Conservation (phyloP, 2,888 invertebrate species). For the Drosophila parthenogenetica region DNA sequence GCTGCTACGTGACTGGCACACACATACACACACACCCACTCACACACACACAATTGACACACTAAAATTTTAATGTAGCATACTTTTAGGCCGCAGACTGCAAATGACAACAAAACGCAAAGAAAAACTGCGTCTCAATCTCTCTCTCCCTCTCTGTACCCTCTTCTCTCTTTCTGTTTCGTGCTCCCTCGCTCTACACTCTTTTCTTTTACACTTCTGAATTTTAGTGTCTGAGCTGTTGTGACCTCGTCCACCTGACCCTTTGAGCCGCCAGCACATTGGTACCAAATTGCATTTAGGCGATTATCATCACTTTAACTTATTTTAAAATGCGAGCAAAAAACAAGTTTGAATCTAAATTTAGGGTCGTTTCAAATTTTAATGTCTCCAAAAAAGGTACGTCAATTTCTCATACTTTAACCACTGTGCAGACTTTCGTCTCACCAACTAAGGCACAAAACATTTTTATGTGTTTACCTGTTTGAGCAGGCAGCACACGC, state of each 20-base stretch:
- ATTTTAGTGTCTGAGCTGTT: slow-evolving; percentile 69
- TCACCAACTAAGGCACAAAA: slow-evolving; percentile 45
- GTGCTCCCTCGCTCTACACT: neutral
- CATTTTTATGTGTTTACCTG: slow-evolving; percentile 77
- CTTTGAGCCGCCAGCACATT: slow-evolving; percentile 56
- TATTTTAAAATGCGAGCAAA: too few relatives aligned
- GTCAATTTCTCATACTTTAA: neutral
- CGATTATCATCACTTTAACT: neutral
- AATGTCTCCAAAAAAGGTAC: too few relatives aligned
- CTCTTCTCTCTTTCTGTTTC: neutral
- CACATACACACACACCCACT: slow-evolving; percentile 25
- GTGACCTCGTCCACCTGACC: slow-evolving; percentile 77
- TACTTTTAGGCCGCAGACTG: slow-evolving; percentile 71
- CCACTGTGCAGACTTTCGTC: slow-evolving; percentile 31
- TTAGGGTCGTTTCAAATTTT: too few relatives aligned
- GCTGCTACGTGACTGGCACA: slow-evolving; percentile 60
- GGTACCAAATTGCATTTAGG: slow-evolving; percentile 5
- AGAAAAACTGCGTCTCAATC: slow-evolving; percentile 17
- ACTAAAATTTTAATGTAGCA: slow-evolving; percentile 80
- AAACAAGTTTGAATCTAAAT: too few relatives aligned
- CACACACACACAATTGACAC: slow-evolving; percentile 71
- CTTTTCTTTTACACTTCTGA: slow-evolving; percentile 38
- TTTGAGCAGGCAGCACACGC: slow-evolving; percentile 59
- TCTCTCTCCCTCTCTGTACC: neutral
- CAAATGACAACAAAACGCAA: slow-evolving; percentile 66